Evolutionary conservation across 2,888 invertebrate species (phyloP), one percentile per base, ranked within the genome.

Genomic region (Lagria hirta): DNA sequence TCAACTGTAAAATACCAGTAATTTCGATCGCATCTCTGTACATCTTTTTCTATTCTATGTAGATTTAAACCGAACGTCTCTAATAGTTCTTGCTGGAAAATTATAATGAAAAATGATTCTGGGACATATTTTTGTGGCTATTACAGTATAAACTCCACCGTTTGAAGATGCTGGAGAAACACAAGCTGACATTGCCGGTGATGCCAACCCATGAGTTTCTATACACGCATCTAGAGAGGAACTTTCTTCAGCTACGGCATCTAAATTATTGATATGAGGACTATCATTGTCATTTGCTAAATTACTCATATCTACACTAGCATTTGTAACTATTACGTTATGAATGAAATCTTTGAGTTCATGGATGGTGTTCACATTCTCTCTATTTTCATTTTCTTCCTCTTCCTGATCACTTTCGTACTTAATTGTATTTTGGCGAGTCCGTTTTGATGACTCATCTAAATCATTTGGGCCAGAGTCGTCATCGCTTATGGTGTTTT

Each of bases 41-140:
- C 96, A 69, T 96, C 96, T 69, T 97, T 97, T 66, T 97, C 96
- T 54, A 96, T 96, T 23, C 96, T 81, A 69, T 97, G 95, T 13
- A 96, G 72, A 63, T 97, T 97, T 34, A 93, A 69, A 0, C 91
- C 92, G 58, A 90, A 90, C 20, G 80, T 80, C 61, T 91, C 92
- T 51, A 94, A 73, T 29, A 93, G 70, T 66, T 94, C 93, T 59
- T 82, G 83, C 88, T 93, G 72, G 26, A 76, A 77, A 30, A 18
- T 18, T 14, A 8, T 11, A 10, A 24, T 38, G 20, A 34, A 20
- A 26, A 29, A 11, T 11, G 7, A 7, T 15, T 8, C n/a, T n/a
- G n/a, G n/a, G n/a, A n/a, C n/a, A n/a, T n/a, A n/a, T n/a, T n/a
- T n/a, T n/a, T n/a, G n/a, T n/a, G n/a, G n/a, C n/a, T n/a, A n/a